Evolutionary conservation across 2,797 vertebrate species (phyloP).

Genomic region (Ptychadena robeensis): DNA sequence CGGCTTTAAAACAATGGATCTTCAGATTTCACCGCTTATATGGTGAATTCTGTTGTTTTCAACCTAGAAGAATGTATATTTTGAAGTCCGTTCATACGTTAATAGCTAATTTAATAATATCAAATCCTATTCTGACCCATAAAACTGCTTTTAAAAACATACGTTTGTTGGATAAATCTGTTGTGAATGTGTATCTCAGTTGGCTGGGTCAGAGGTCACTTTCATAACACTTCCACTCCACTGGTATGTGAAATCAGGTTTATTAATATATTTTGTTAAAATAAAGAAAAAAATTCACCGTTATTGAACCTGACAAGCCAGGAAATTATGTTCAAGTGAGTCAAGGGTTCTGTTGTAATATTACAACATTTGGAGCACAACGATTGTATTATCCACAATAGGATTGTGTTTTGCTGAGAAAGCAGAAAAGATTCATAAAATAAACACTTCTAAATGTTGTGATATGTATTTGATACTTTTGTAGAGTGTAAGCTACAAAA

Average conservation of each 20-base stretch:
- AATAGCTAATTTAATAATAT: conserved; percentile 9
- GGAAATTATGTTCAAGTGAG: conserved; percentile 39
- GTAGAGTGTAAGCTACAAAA: not conserved
- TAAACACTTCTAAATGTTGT: conserved; percentile 17
- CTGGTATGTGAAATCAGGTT: not conserved
- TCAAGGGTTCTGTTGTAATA: conserved; percentile 42
- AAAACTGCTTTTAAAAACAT: not conserved
- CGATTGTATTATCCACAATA: conserved; percentile 42
- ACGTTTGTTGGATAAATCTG: conserved; percentile 7
- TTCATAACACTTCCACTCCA: conserved; percentile 9
- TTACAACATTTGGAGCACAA: conserved; percentile 34
- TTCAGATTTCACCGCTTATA: not conserved
- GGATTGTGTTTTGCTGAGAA: conserved; percentile 37
- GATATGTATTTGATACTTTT: conserved; percentile 12
- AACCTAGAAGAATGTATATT: not conserved
- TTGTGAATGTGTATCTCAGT: not conserved
- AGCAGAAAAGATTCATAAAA: conserved; percentile 18
- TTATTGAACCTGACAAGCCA: conserved; percentile 43
- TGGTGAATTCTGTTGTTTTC: not conserved
- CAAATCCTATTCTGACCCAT: conserved; percentile 4
- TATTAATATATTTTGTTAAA: conserved; percentile 42
- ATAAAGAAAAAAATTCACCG: not conserved
- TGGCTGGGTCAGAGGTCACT: not conserved
- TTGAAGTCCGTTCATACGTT: not conserved
- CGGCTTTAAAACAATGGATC: not conserved